Conservation (phyloP, 1,140 invertebrate species). For the Drosophila pallidifrons region DNA sequence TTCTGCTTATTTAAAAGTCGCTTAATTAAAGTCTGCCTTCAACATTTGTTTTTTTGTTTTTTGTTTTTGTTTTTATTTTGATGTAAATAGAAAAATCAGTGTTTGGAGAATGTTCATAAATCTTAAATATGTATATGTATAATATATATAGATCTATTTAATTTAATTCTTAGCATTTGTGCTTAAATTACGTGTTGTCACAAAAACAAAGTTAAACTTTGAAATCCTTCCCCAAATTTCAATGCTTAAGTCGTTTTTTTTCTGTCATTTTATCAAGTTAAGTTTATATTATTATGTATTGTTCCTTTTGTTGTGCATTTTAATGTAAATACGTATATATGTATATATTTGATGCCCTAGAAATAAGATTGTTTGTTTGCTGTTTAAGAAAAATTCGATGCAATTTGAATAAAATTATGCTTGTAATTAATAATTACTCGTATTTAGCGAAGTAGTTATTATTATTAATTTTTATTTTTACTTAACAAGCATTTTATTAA, state of each 20-base stretch:
- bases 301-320: slow-evolving; percentile 50
- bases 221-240: slow-evolving; percentile 85
- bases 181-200: slow-evolving; percentile 53
- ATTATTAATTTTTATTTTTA: neutral
- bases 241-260: slow-evolving; percentile 73
- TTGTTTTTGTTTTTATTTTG: slow-evolving; percentile 33
- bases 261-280: slow-evolving; percentile 9
- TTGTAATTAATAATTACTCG: slow-evolving; percentile 45
- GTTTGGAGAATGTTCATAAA: slow-evolving; percentile 59
- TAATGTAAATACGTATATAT: slow-evolving; percentile 31
- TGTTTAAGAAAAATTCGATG: slow-evolving; percentile 79
- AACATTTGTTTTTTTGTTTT: slow-evolving; percentile 52
- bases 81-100: slow-evolving; percentile 82
- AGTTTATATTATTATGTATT: slow-evolving; percentile 17
- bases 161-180: slow-evolving; percentile 42
- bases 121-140: slow-evolving; percentile 45
- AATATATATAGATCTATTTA: slow-evolving; percentile 27
- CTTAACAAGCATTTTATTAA: slow-evolving; percentile 44
- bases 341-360: slow-evolving; percentile 62
- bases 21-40: slow-evolving; percentile 79
- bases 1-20: slow-evolving; percentile 76
- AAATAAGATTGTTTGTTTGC: slow-evolving; percentile 81
- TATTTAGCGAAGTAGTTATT: slow-evolving; percentile 45
- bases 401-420: slow-evolving; percentile 72
- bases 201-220: slow-evolving; percentile 75